A percentile compares a stretch with the other conserved stretches of the same genome.
These are phyloP conservation scores for Gisinianus flammeolus DNA, from an alignment of 2,888 invertebrate genomes.

Conservation along the genomic window DNA sequence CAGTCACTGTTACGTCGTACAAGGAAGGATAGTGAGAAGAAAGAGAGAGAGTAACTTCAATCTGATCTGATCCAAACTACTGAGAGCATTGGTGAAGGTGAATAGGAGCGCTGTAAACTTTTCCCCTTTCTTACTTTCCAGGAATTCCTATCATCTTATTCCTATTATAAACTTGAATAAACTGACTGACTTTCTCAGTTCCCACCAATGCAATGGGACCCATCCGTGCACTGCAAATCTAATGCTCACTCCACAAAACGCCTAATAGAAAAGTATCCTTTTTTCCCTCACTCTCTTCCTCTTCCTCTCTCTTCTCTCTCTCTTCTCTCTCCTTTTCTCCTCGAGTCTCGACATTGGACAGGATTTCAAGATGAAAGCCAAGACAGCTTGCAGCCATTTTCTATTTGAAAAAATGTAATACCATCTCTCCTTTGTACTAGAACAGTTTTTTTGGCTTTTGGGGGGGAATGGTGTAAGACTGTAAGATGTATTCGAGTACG, in stretches of 20 bases:
- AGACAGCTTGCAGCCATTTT: background rate
- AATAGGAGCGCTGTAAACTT: conserved; percentile 16
- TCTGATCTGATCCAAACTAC: conserved; percentile 25
- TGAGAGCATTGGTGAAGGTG: conserved; percentile 22
- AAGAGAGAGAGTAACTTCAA: conserved; percentile 10
- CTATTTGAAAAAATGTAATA: background rate
- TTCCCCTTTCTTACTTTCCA: background rate
- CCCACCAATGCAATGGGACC: background rate
- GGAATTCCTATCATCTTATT: conserved; percentile 1
- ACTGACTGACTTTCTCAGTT: background rate
- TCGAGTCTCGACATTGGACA: background rate
- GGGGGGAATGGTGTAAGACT: too few relatives aligned
- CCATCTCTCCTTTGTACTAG: background rate
- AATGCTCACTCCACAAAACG: background rate
- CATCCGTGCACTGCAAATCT: too few relatives aligned
- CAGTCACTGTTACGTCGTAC: too few relatives aligned
- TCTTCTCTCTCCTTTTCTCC: background rate
- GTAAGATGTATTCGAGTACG: too few relatives aligned
- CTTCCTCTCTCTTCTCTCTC: background rate
- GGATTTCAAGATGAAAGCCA: background rate
- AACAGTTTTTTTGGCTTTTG: too few relatives aligned
- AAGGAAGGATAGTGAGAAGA: background rate
- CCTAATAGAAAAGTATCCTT: conserved; percentile 15
- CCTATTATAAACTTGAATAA: conserved; percentile 15
- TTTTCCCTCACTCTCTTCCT: background rate